Base-by-base conservation (phyloP, 2,888 invertebrate species). In the Limnephilus rhombicus region DNA sequence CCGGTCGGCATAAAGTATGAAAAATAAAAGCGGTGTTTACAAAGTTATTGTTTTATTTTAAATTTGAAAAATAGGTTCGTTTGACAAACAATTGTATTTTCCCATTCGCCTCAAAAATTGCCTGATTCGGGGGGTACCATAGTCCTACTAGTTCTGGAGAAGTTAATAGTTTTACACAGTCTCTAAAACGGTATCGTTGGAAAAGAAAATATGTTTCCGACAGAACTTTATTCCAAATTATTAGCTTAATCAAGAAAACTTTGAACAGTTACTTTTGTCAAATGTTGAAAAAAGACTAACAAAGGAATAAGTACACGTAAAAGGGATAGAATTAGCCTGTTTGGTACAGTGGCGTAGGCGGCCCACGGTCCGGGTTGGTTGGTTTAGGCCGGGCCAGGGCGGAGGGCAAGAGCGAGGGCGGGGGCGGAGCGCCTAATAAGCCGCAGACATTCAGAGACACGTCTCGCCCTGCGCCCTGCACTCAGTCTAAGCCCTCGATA, bases 401-500 rank as follows among this genome's bases (percentile, higher is more conserved):
- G 24, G 80, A n/a, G n/a, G 29, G 80, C 9, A 0, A 82, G 41
- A 37, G 34, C 37, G 15, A 24, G 85, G 37, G n/a, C 15, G 41
- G 12, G 85, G 85, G 85, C 24, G 88, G 80, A 80, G 29, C 68
- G 31, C 31, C 68, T 89, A 89, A 89, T 89, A 80, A 89, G 80
- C 34, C 80, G 24, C 37, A 15, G 80, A 80, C 80, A 89, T 80
- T 89, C 88, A n/a, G n/a, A 89, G 80, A 37, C 88, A 89, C 88
- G 88, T 7, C 80, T 68, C 88, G 49, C 31, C 45, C 31, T 87
- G 45, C 82, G 31, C 82, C 24, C 41, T 89, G 90, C 90, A 85
- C 85, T 85, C 90, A 29, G 85, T 18, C 34, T 80, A 68, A 89
- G 80, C 89, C 90, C 83, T 86, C 86, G 86, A 86, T 86, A 29